These are phyloP conservation scores for Plecotus auritus DNA, from an alignment of 2,113 vertebrate genomes.

Conservation along the genomic window DNA sequence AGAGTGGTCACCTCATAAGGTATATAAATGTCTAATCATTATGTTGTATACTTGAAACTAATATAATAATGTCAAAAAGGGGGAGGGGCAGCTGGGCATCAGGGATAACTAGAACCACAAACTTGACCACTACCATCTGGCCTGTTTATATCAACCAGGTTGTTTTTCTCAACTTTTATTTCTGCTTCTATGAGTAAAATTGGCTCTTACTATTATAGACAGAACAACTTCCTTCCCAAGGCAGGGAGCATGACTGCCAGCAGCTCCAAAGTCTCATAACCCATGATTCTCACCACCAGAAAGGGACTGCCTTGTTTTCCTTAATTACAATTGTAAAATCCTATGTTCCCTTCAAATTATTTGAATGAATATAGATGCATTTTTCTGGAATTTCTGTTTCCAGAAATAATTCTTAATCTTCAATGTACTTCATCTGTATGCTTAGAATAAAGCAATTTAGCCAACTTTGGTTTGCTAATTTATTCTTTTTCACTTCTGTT, in stretches of 20 bases:
- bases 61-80: no score
- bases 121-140: no score
- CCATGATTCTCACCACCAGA: not conserved
- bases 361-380: constrained; percentile 2
- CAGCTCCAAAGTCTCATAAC: not conserved
- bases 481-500: constrained; percentile 26
- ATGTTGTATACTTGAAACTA: not conserved
- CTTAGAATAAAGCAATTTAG: not conserved
- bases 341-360: not conserved
- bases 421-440: not conserved
- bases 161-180: not conserved
- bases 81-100: not conserved
- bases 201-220: not conserved
- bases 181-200: not conserved
- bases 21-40: not conserved
- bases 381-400: constrained; percentile 31
- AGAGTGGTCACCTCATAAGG: not conserved
- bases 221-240: not conserved
- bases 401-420: constrained; percentile 24
- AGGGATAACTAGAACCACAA: not conserved
- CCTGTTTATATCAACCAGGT: not conserved
- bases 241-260: not conserved
- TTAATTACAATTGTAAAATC: constrained; percentile 20
- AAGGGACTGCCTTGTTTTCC: not conserved
- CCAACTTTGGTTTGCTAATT: not conserved